phyloP scores from a whole-genome alignment of 2,888 invertebrate genomes.

The Napeogenes sylphis region DNA sequence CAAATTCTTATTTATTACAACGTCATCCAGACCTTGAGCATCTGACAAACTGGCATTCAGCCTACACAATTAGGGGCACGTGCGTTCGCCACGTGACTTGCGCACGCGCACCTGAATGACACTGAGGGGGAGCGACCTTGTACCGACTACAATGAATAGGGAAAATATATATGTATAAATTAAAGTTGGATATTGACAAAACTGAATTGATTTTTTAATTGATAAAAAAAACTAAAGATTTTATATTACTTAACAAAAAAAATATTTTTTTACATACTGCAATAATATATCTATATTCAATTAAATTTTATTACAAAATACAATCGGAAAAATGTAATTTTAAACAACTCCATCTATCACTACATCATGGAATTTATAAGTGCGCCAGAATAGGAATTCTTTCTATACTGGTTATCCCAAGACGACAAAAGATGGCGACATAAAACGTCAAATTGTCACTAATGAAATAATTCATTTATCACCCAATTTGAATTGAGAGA shows the following conservation, averaged over 20 bases:
- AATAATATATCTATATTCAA: neutral
- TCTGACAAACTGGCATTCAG: conserved; percentile 1
- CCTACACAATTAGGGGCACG: conserved; percentile 26
- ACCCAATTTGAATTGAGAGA: too few relatives aligned
- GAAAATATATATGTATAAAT: conserved; percentile 3
- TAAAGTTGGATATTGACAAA: neutral
- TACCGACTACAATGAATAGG: neutral
- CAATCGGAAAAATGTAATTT: neutral
- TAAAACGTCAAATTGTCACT: too few relatives aligned
- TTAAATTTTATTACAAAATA: neutral
- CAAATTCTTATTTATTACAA: too few relatives aligned
- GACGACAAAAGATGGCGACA: neutral
- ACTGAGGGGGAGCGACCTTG: conserved; percentile 22
- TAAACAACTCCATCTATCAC: neutral
- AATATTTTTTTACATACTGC: neutral
- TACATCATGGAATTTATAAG: neutral
- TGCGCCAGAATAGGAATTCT: neutral
- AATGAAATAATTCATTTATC: too few relatives aligned
- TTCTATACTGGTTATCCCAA: neutral
- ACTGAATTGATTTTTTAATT: too few relatives aligned
- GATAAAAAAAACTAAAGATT: too few relatives aligned
- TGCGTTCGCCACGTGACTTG: conserved; percentile 29
- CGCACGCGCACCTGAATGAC: conserved; percentile 24
- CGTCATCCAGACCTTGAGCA: too few relatives aligned
- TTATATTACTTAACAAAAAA: neutral